Percentiles rank a stretch among this genome's conserved stretches.
These are phyloP conservation scores for Rhinolophus ferrumequinum DNA, from an alignment of 2,113 vertebrate species.

Conservation along the genomic window DNA sequence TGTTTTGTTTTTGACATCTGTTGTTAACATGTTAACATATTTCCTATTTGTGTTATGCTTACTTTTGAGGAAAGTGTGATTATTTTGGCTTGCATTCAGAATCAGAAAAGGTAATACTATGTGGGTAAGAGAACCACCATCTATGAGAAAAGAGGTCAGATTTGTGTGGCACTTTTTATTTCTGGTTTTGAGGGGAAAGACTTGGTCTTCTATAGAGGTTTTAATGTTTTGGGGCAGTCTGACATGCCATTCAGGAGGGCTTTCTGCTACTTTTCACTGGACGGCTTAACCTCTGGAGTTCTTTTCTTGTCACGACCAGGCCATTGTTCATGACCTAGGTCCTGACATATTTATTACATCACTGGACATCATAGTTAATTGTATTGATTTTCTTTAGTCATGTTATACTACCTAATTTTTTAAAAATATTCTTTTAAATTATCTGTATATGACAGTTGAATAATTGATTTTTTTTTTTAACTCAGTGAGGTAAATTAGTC, in stretches of 20 bases:
- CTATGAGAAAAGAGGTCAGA: not conserved
- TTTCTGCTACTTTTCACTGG: not conserved
- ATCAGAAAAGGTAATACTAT: not conserved
- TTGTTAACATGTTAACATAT: not conserved
- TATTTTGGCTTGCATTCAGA: not conserved
- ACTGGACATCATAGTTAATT: not conserved
- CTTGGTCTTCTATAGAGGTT: not conserved
- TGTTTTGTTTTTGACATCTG: not conserved
- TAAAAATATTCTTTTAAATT: not conserved
- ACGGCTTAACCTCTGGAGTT: not conserved
- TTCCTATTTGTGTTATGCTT: not conserved
- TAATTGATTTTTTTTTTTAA: not conserved
- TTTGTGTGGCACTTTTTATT: not conserved
- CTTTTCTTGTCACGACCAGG: not conserved
- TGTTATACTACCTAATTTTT: not conserved
- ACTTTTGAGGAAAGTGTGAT: not conserved
- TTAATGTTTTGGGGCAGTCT: not conserved
- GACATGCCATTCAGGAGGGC: not conserved
- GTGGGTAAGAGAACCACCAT: not conserved
- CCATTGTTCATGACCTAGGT: not conserved
- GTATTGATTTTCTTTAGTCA: not conserved
- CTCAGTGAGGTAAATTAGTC: not conserved
- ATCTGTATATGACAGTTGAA: not conserved
- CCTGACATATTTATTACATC: not conserved
- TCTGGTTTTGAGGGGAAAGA: not conserved